Evolutionary conservation across 92 coral and sea anemone species (phyloP).

Genomic region (Zoanthus solanderi): DNA sequence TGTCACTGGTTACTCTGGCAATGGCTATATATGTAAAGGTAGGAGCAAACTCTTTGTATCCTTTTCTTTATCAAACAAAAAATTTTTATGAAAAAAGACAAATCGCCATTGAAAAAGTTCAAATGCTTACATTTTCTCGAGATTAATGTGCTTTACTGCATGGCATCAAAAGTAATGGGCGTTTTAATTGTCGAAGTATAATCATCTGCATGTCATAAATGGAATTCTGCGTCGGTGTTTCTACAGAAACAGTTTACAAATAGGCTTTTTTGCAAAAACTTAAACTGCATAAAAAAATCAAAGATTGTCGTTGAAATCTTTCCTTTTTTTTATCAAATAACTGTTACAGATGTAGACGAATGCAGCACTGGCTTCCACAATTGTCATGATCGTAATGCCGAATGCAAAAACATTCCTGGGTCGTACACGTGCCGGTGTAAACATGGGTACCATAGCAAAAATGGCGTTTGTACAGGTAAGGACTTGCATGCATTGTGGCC

Average conservation of each 20-base stretch:
- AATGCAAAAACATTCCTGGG: slow-evolving; percentile 24
- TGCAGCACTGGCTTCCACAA: background rate
- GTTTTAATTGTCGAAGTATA: too few relatives aligned
- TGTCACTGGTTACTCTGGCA: slow-evolving; percentile 2
- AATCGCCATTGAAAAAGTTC: background rate
- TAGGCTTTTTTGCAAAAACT: background rate
- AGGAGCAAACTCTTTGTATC: background rate
- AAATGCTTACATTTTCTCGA: too few relatives aligned
- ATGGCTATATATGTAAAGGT: slow-evolving; percentile 13
- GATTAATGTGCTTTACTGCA: too few relatives aligned
- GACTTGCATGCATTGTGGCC: background rate
- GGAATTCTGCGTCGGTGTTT: too few relatives aligned
- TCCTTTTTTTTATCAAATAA: background rate
- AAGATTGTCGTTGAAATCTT: background rate
- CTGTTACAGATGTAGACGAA: slow-evolving; percentile 42
- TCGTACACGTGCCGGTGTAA: slow-evolving; percentile 47
- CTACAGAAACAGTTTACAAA: too few relatives aligned
- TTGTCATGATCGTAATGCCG: slow-evolving; percentile 19
- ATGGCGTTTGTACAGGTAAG: slow-evolving; percentile 25
- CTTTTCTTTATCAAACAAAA: background rate
- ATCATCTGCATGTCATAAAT: too few relatives aligned
- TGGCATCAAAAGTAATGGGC: too few relatives aligned
- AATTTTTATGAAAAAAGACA: background rate
- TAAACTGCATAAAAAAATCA: background rate
- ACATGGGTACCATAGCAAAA: slow-evolving; percentile 29